Conservation (phyloP, 1,140 invertebrate species). For the Drosophila pruinosa region DNA sequence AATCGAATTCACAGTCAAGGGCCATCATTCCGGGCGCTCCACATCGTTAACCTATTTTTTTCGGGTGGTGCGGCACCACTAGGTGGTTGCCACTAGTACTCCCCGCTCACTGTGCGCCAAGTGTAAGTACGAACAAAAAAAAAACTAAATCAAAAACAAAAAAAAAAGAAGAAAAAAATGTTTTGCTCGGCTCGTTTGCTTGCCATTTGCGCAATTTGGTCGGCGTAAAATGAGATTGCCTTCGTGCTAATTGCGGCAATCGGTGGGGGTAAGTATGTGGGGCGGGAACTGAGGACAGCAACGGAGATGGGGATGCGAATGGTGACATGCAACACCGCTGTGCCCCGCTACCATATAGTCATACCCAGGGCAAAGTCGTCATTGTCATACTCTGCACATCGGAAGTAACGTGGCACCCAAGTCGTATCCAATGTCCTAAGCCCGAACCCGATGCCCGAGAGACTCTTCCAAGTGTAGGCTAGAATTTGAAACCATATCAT, state of each 20-base stretch:
- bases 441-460: conserved; percentile 17
- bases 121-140: conserved; percentile 38
- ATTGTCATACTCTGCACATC: conserved; percentile 31
- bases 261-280: conserved; percentile 40
- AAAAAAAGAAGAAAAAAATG: conserved; percentile 27
- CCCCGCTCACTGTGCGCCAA: conserved; percentile 24
- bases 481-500: conserved; percentile 25
- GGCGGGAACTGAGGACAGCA: neutral
- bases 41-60: neutral
- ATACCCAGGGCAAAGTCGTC: neutral
- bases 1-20: conserved; percentile 25
- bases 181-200: conserved; percentile 43
- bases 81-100: conserved; percentile 13
- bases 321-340: conserved; percentile 53
- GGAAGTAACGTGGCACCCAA: conserved; percentile 29
- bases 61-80: conserved; percentile 6
- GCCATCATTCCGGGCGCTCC: neutral
- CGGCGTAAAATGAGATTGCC: conserved; percentile 77
- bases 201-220: conserved; percentile 72
- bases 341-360: neutral
- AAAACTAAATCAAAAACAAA: conserved; percentile 6
- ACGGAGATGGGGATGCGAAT: conserved; percentile 33
- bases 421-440: conserved; percentile 9
- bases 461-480: conserved; percentile 6
- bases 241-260: conserved; percentile 74